These are phyloP conservation scores for Philhelius pedissequus DNA, from an alignment of 2,888 invertebrate species.

Conservation along the genomic window DNA sequence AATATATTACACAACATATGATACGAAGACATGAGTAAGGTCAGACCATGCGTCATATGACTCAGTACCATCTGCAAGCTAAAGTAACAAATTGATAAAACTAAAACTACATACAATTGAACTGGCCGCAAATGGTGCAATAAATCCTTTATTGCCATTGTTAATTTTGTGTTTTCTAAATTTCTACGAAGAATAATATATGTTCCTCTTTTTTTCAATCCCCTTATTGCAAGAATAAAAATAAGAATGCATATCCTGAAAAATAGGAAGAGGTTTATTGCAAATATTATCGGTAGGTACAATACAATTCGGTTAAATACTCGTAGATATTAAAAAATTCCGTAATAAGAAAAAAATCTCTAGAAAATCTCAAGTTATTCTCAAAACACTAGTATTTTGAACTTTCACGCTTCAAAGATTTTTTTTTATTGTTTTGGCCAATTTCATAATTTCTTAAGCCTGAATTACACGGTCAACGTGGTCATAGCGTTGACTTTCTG, in stretches of 20 bases:
- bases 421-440: too few species aligned
- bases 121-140: conserved; percentile 86
- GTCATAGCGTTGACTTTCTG: too few species aligned
- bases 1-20: conserved; percentile 96
- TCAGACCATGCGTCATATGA: conserved; percentile 94
- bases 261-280: not conserved
- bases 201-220: not conserved
- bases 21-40: conserved; percentile 94
- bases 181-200: not conserved
- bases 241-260: not conserved
- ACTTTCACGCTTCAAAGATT: too few species aligned
- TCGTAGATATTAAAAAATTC: too few species aligned
- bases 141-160: conserved; percentile 89
- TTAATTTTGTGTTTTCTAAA: not conserved
- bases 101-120: conserved; percentile 86
- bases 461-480: too few species aligned
- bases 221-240: not conserved
- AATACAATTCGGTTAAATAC: too few species aligned
- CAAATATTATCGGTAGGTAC: too few species aligned
- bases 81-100: conserved; percentile 87
- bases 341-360: too few species aligned
- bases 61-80: conserved; percentile 90
- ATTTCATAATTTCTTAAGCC: too few species aligned
- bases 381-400: too few species aligned
- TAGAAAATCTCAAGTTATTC: too few species aligned